These are phyloP conservation scores for Gorsachius goisagi DNA, from an alignment of 2,113 vertebrate species.

Conservation along the genomic window DNA sequence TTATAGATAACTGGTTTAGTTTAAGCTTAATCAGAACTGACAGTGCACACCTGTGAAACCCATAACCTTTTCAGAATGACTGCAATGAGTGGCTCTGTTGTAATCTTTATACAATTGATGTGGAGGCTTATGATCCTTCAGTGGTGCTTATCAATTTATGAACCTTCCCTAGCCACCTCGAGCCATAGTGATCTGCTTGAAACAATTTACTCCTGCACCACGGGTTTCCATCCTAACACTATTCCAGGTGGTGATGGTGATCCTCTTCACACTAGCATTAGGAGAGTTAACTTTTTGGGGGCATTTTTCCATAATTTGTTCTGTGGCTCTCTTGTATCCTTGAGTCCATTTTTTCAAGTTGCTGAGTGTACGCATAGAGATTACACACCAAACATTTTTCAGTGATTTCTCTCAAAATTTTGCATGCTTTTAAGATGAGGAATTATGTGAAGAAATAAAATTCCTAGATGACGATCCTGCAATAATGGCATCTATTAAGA, in stretches of 20 bases:
- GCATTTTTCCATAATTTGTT: background rate
- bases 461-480: background rate
- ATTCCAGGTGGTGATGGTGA: background rate
- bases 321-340: background rate
- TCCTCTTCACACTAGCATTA: background rate
- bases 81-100: conserved; percentile 3
- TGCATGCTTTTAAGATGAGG: background rate
- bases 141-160: conserved; percentile 28
- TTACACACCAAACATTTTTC: background rate
- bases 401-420: background rate
- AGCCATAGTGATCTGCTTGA: background rate
- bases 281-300: background rate
- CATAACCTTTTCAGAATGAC: conserved; percentile 24
- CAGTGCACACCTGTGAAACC: conserved; percentile 34
- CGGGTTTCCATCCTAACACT: background rate
- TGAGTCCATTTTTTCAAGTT: background rate
- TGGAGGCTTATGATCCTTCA: conserved; percentile 24
- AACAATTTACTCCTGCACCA: conserved; percentile 14
- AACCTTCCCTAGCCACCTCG: background rate
- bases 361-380: background rate
- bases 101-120: conserved; percentile 43
- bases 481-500: background rate
- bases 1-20: conserved; percentile 57
- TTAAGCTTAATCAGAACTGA: conserved; percentile 37
- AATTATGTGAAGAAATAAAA: background rate